These are phyloP conservation scores for Chrysotoxum bicinctum DNA, from an alignment of 2,888 invertebrate genomes.

Conservation along the genomic window DNA sequence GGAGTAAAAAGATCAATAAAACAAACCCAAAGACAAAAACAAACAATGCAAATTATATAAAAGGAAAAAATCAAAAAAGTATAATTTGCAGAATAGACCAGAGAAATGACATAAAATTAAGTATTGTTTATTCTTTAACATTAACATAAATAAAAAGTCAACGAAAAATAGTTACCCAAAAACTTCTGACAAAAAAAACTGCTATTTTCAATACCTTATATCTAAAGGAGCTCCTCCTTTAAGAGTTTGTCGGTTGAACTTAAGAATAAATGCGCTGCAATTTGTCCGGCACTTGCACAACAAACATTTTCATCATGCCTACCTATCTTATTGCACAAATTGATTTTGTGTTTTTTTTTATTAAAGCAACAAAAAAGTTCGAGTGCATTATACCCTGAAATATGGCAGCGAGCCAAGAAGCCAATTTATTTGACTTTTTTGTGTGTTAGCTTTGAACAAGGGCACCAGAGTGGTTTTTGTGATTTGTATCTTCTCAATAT, in stretches of 20 bases:
- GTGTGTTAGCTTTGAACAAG: conserved; percentile 45
- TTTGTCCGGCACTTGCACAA: conserved; percentile 19
- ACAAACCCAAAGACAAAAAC: too few species aligned
- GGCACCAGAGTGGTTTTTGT: conserved; percentile 27
- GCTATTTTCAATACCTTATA: background rate
- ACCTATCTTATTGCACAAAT: conserved; percentile 4
- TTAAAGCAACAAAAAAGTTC: background rate
- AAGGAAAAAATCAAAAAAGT: too few species aligned
- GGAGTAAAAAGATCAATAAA: too few species aligned
- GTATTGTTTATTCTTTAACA: too few species aligned
- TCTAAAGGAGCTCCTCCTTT: background rate
- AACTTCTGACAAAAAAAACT: too few species aligned
- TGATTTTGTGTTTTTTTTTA: background rate
- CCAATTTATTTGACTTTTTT: conserved; percentile 40
- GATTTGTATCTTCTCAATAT: background rate
- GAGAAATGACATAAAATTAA: too few species aligned
- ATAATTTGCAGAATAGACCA: too few species aligned
- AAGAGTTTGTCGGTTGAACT: background rate
- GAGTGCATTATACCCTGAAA: conserved; percentile 53
- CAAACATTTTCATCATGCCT: background rate
- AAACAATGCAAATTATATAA: too few species aligned
- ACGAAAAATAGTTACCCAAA: too few species aligned
- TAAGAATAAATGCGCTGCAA: conserved; percentile 21
- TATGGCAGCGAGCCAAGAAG: conserved; percentile 58
- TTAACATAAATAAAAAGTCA: too few species aligned